A percentile compares a stretch with the other conserved stretches of the same genome.
These are phyloP conservation scores for Acrocephalus scirpaceus DNA, from an alignment of 2,797 vertebrate genomes.

Conservation along the genomic window DNA sequence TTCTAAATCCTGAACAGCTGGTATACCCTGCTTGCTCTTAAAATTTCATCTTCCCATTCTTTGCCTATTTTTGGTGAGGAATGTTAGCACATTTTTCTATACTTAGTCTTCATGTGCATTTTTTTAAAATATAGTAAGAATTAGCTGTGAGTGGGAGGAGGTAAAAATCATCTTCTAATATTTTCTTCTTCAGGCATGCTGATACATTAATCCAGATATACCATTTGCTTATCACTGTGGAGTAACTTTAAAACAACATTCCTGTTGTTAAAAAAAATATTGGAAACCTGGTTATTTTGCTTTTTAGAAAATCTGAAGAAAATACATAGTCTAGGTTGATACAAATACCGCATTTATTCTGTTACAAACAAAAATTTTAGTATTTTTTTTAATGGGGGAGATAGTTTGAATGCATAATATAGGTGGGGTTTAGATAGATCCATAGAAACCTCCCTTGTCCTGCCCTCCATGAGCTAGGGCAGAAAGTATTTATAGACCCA, in stretches of 20 bases:
- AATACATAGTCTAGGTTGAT: background rate
- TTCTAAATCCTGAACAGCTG: conserved; percentile 65
- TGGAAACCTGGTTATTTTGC: background rate
- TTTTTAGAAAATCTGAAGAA: background rate
- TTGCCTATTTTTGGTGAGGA: conserved; percentile 70
- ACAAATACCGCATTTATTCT: background rate
- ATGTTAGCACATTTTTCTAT: conserved; percentile 61
- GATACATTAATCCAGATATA: background rate
- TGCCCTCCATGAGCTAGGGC: background rate
- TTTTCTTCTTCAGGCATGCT: background rate
- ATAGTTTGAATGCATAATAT: background rate
- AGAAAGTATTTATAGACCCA: background rate
- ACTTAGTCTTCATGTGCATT: conserved; percentile 57
- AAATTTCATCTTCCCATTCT: conserved; percentile 68
- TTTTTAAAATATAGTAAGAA: conserved; percentile 60
- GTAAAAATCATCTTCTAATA: background rate
- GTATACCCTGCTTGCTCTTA: conserved; percentile 53
- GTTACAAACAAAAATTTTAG: background rate
- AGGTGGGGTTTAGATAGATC: background rate
- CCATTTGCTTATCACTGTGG: background rate
- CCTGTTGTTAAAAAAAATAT: background rate
- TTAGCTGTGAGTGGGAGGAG: conserved; percentile 19
- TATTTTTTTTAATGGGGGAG: background rate
- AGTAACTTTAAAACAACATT: background rate
- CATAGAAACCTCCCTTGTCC: background rate